Evolutionary conservation across 1,140 invertebrate species (phyloP).

Genomic region (Drosophila burlai): DNA sequence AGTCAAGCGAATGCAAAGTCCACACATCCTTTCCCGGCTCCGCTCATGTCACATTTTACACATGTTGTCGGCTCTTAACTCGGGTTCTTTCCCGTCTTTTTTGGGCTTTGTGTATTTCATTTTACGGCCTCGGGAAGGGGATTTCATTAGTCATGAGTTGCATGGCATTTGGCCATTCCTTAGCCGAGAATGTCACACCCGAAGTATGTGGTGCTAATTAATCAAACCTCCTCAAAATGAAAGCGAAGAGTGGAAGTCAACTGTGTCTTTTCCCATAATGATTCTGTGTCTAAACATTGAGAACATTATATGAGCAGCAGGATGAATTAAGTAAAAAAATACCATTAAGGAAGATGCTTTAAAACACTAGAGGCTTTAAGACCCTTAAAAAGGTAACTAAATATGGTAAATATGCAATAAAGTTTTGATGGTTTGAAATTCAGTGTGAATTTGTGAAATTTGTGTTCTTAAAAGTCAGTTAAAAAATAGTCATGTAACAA

Average conservation of each 20-base stretch:
- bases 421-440: background rate
- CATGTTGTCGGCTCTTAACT: slow-evolving; percentile 63
- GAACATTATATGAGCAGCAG: too few species aligned
- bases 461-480: background rate
- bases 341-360: too few species aligned
- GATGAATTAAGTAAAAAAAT: background rate
- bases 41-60: slow-evolving; percentile 66
- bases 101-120: slow-evolving; percentile 32
- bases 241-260: slow-evolving; percentile 8
- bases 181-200: slow-evolving; percentile 52
- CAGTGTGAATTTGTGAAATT: background rate
- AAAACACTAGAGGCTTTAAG: too few species aligned
- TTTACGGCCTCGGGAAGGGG: slow-evolving; percentile 56
- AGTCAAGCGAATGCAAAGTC: slow-evolving; percentile 52
- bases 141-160: slow-evolving; percentile 71
- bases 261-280: background rate
- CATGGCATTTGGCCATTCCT: slow-evolving; percentile 66
- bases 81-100: slow-evolving; percentile 22
- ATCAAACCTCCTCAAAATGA: slow-evolving; percentile 35
- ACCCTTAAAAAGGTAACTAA: background rate
- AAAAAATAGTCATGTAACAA: background rate
- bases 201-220: slow-evolving; percentile 56
- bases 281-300: background rate
- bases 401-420: background rate
- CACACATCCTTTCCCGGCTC: slow-evolving; percentile 46